Percentiles rank a stretch among this genome's conserved stretches.
These are phyloP conservation scores for Colaptes auratus DNA, from an alignment of 2,113 vertebrate species.

Conservation along the genomic window DNA sequence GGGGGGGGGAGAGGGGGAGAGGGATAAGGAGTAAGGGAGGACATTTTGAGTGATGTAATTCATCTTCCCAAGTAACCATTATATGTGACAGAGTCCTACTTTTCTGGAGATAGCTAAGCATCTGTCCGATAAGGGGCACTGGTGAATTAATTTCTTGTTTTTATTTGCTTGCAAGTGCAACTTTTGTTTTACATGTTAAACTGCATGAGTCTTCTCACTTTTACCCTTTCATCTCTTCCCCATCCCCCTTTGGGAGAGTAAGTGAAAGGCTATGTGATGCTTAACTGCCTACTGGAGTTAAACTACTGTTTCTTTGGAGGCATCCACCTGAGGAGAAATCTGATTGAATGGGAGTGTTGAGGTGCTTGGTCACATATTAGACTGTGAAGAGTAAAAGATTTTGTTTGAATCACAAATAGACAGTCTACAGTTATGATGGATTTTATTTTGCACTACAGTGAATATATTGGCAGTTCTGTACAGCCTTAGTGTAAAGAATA, in stretches of 20 bases:
- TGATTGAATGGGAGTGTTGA: not conserved
- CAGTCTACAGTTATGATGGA: not conserved
- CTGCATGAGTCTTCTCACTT: not conserved
- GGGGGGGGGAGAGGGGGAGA: not conserved
- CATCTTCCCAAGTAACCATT: not conserved
- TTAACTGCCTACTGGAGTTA: not conserved
- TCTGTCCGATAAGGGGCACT: fast-evolving
- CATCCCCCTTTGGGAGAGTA: too few species aligned
- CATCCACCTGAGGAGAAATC: not conserved
- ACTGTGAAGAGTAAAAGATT: not conserved
- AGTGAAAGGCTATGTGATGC: fast-evolving
- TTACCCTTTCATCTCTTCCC: not conserved
- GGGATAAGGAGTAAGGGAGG: not conserved
- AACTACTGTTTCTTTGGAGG: not conserved
- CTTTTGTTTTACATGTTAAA: not conserved
- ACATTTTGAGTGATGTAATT: fast-evolving
- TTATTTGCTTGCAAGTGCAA: fast-evolving
- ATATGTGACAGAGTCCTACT: fast-evolving
- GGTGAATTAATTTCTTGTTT: not conserved
- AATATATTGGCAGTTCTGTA: not conserved
- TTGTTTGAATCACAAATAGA: not conserved
- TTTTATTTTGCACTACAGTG: not conserved
- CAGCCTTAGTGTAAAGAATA: not conserved
- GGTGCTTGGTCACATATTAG: not conserved
- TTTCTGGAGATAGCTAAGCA: not conserved